Evolutionary conservation across 2,888 invertebrate genomes (phyloP).

Genomic region (Meganola albula): DNA sequence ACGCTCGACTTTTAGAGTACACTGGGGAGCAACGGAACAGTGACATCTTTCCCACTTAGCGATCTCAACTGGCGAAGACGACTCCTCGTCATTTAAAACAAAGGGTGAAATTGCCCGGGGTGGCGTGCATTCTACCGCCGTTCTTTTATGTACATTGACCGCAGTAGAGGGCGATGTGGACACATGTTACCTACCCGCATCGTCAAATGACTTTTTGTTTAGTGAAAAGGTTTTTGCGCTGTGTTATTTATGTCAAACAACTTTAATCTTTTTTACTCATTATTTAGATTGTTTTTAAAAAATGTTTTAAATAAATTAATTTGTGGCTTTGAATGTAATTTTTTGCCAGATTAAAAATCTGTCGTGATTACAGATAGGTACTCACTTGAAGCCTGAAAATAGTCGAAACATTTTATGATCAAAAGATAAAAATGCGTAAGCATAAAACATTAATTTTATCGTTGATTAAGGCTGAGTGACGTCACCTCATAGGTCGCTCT

Average conservation of each 20-base stretch:
- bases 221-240: conserved; percentile 16
- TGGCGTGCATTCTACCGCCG: conserved; percentile 41
- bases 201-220: conserved; percentile 28
- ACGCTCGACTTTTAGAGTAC: conserved; percentile 55
- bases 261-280: not conserved
- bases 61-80: conserved; percentile 47
- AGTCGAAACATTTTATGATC: no score
- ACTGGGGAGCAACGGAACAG: conserved; percentile 52
- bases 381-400: no score
- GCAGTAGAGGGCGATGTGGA: conserved; percentile 43
- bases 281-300: no score
- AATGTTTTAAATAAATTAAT: no score
- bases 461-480: conserved; percentile 32
- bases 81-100: conserved; percentile 67
- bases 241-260: not conserved
- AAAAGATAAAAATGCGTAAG: no score
- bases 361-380: no score
- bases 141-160: conserved; percentile 57
- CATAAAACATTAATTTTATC: conserved; percentile 29
- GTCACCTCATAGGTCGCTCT: conserved; percentile 33
- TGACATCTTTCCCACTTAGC: conserved; percentile 62
- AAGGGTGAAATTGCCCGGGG: conserved; percentile 63
- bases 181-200: conserved; percentile 34
- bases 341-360: no score
- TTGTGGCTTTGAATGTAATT: no score